These are phyloP conservation scores for Borostomias antarcticus DNA, from an alignment of 2,797 vertebrate genomes.

Conservation along the genomic window DNA sequence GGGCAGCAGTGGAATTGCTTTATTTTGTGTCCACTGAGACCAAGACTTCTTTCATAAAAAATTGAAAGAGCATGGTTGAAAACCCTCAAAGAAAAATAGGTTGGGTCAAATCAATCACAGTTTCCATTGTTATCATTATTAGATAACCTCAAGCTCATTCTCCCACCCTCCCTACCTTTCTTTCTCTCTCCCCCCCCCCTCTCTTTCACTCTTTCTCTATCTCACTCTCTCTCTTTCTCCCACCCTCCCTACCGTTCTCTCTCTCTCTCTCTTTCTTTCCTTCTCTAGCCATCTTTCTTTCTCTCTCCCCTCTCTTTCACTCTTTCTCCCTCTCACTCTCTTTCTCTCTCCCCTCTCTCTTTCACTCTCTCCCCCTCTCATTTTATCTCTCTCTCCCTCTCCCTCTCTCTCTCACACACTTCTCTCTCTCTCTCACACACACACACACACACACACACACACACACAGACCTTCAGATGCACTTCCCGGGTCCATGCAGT, in stretches of 20 bases:
- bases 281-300: background rate
- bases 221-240: background rate
- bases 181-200: background rate
- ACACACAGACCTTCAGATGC: constrained; percentile 16
- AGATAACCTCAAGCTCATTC: constrained; percentile 45
- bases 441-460: constrained; percentile 8
- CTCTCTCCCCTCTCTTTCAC: background rate
- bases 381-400: constrained; percentile 7
- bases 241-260: background rate
- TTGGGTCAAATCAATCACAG: constrained; percentile 60
- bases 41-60: constrained; percentile 65
- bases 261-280: constrained; percentile 1
- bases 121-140: constrained; percentile 44
- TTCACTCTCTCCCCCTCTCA: constrained; percentile 3
- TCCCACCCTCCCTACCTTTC: no score
- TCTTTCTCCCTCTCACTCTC: background rate
- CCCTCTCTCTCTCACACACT: background rate
- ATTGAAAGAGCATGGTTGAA: constrained; percentile 41
- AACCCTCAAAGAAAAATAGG: constrained; percentile 36
- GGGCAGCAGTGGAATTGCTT: constrained; percentile 63
- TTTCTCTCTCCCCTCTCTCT: background rate
- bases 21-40: constrained; percentile 71
- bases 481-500: constrained; percentile 43
- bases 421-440: constrained; percentile 14
- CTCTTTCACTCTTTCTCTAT: background rate